Conservation (phyloP, 2,797 vertebrate species). For the Squalus acanthias region DNA sequence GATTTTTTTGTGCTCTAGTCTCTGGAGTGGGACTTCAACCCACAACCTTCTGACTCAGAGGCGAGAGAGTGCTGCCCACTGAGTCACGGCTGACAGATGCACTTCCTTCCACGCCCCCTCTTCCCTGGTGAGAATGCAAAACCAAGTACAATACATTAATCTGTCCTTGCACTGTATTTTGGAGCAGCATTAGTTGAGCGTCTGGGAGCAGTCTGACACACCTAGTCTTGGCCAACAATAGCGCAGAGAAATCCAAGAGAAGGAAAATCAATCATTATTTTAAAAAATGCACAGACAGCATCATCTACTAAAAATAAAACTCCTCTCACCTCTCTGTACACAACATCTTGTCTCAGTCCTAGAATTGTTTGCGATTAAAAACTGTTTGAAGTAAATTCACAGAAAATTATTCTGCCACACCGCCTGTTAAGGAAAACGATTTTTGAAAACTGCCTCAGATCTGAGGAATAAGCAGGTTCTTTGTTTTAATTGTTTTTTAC, state of each 20-base stretch:
- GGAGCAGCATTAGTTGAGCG: neutral
- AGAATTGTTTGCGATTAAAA: neutral
- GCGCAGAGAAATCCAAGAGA: neutral
- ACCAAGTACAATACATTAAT: neutral
- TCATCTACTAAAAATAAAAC: neutral
- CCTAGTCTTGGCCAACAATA: neutral
- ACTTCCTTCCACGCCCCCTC: too few relatives aligned
- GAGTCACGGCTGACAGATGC: neutral
- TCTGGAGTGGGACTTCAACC: too few relatives aligned
- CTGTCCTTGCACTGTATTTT: neutral
- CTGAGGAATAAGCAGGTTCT: neutral
- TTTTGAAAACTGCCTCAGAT: neutral
- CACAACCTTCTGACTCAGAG: neutral
- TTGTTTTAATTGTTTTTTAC: conserved; percentile 5
- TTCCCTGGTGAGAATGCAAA: neutral
- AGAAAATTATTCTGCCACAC: neutral
- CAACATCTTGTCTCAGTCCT: neutral
- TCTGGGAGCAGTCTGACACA: neutral
- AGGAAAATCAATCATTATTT: neutral
- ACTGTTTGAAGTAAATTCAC: neutral
- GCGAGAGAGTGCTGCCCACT: too few relatives aligned
- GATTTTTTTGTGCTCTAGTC: neutral
- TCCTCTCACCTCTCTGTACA: neutral
- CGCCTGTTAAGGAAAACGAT: neutral
- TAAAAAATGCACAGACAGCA: neutral